These are phyloP conservation scores for Hyposoter dolosus DNA, from an alignment of 2,888 invertebrate species.

Conservation along the genomic window DNA sequence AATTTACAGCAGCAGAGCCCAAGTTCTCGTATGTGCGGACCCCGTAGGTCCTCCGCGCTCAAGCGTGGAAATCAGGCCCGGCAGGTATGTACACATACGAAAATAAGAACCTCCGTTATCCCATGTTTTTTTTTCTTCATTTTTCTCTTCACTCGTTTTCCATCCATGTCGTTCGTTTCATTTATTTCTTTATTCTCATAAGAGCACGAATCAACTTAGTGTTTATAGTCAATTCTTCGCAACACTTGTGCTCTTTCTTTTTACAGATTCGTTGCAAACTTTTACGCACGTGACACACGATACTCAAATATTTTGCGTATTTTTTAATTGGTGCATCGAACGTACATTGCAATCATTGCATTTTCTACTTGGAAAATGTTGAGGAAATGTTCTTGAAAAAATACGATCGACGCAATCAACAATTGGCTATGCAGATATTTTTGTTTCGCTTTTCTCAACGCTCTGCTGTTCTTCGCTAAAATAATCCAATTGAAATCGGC, in stretches of 20 bases:
- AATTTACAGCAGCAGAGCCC: constrained; percentile 75
- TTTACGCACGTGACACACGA: constrained; percentile 17
- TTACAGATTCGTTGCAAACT: constrained; percentile 39
- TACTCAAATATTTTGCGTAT: background rate
- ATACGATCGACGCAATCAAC: background rate
- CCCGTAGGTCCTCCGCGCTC: constrained; percentile 63
- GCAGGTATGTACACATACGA: constrained; percentile 67
- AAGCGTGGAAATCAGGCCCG: constrained; percentile 61
- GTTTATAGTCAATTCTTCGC: constrained; percentile 29
- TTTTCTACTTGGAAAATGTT: background rate
- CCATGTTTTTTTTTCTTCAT: constrained; percentile 66
- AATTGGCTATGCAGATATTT: no score
- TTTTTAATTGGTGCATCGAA: background rate
- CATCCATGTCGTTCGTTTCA: constrained; percentile 45
- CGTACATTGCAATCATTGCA: background rate
- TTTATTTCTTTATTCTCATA: constrained; percentile 62
- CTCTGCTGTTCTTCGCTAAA: no score
- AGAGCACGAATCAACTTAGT: constrained; percentile 35
- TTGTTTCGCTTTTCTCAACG: no score
- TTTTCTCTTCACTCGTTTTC: constrained; percentile 8
- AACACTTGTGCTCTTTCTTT: constrained; percentile 14
- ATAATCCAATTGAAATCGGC: no score
- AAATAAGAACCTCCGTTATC: constrained; percentile 57
- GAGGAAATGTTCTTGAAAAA: background rate
- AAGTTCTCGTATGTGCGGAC: constrained; percentile 30